These are phyloP conservation scores for Nasonia longicornis DNA, from an alignment of 1,140 invertebrate genomes.

Conservation along the genomic window DNA sequence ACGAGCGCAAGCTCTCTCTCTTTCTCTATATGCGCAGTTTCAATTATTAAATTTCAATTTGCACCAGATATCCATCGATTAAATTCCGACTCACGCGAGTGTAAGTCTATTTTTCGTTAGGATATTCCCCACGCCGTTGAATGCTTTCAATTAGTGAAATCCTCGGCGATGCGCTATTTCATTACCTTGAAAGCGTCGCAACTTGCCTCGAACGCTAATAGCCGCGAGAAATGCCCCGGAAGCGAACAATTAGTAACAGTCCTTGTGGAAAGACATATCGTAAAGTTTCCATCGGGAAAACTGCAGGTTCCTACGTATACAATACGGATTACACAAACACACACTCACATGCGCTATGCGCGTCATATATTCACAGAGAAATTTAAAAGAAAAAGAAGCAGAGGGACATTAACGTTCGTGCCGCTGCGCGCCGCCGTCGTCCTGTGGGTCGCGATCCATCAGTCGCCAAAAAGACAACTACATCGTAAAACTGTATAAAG, in stretches of 20 bases:
- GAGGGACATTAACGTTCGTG: neutral
- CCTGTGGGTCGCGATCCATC: slow-evolving; percentile 19
- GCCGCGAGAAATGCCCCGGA: neutral
- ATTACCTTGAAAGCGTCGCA: slow-evolving; percentile 5
- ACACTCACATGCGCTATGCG: neutral
- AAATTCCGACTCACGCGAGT: too few species aligned
- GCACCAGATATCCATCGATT: neutral
- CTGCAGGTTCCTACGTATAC: slow-evolving; percentile 26
- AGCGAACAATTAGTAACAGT: slow-evolving; percentile 6
- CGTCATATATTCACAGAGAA: slow-evolving; percentile 39
- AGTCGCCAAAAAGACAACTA: slow-evolving; percentile 38
- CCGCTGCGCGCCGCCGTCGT: slow-evolving; percentile 23
- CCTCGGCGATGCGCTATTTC: neutral
- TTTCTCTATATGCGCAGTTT: neutral
- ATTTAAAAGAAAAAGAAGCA: slow-evolving; percentile 5
- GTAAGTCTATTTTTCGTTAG: too few species aligned
- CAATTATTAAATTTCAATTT: neutral
- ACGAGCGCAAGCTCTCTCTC: neutral
- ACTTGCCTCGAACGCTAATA: slow-evolving; percentile 9
- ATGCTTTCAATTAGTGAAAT: neutral
- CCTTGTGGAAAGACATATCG: slow-evolving; percentile 37
- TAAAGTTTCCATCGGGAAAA: slow-evolving; percentile 25
- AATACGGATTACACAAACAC: neutral
- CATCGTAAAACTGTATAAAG: slow-evolving; percentile 55
- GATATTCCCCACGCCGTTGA: too few species aligned